Conservation (phyloP, 1,140 invertebrate species). For the Zophobas atratus region DNA sequence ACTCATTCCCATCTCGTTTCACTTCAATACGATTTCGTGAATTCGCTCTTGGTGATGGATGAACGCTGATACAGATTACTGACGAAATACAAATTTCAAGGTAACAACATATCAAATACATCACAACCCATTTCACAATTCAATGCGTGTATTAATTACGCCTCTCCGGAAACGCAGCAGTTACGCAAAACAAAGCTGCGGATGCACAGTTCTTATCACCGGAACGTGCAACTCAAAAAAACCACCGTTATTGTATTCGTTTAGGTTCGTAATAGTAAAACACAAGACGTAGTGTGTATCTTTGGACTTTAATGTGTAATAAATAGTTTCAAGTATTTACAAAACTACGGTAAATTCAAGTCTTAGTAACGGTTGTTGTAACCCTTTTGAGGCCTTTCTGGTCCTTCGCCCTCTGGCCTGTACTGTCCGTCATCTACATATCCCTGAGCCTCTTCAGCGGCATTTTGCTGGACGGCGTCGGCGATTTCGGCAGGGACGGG, state of each 20-base stretch:
- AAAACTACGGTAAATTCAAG: constrained; percentile 5
- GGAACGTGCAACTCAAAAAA: too few species aligned
- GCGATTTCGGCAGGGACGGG: constrained; percentile 73
- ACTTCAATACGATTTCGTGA: neutral
- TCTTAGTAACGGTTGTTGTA: constrained; percentile 12
- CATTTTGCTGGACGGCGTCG: constrained; percentile 61
- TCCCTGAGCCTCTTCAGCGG: constrained; percentile 60
- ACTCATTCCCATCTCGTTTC: neutral
- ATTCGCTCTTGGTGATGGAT: constrained; percentile 8
- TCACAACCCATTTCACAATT: neutral
- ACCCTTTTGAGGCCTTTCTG: constrained; percentile 6
- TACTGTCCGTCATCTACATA: constrained; percentile 34
- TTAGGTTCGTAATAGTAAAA: constrained; percentile 9
- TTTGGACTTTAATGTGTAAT: constrained; percentile 41
- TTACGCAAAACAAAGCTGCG: neutral
- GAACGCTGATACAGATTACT: neutral
- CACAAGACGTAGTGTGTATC: neutral
- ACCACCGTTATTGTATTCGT: neutral
- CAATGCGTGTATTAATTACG: neutral
- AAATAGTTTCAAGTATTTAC: constrained; percentile 22
- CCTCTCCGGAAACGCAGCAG: neutral
- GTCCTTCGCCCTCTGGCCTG: constrained; percentile 16
- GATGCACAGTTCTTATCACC: too few species aligned
- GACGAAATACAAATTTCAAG: constrained; percentile 7
- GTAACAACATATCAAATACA: neutral